These are phyloP conservation scores for Poeciliopsis presidionis DNA, from an alignment of 2,797 vertebrate genomes.

Conservation along the genomic window DNA sequence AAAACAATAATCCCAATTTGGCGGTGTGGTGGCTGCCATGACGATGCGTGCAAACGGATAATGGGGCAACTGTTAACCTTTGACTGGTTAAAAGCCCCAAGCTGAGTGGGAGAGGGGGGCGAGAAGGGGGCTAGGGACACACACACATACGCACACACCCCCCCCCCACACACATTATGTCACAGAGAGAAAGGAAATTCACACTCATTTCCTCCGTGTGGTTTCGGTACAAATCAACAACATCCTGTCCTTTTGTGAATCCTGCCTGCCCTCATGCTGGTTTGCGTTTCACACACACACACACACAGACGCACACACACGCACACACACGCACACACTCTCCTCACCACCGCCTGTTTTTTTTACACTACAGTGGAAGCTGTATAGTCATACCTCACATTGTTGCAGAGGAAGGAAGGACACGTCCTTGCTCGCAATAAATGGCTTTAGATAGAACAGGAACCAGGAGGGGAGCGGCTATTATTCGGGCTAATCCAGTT, in stretches of 20 bases:
- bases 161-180: conserved; percentile 83
- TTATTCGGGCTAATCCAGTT: conserved; percentile 48
- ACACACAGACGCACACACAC: background rate
- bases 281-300: conserved; percentile 61
- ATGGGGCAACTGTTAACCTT: conserved; percentile 80
- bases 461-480: conserved; percentile 33
- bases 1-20: conserved; percentile 67
- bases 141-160: conserved; percentile 59
- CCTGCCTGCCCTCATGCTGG: conserved; percentile 86
- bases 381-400: conserved; percentile 66
- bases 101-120: conserved; percentile 56
- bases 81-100: conserved; percentile 78
- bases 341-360: conserved; percentile 9
- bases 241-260: conserved; percentile 96
- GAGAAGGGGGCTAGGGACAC: conserved; percentile 13
- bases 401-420: conserved; percentile 72
- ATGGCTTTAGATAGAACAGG: conserved; percentile 53
- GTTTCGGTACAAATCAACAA: conserved; percentile 96
- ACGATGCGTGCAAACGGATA: conserved; percentile 73
- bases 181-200: conserved; percentile 90
- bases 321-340: background rate
- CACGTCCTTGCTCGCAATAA: conserved; percentile 71
- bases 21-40: conserved; percentile 73
- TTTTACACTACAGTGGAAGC: conserved; percentile 56
- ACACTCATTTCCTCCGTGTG: conserved; percentile 94